A percentile compares a stretch with the other conserved stretches of the same genome.
Evolutionary conservation across 2,113 vertebrate genomes (phyloP).

Genomic region (Sceloporus undulatus): DNA sequence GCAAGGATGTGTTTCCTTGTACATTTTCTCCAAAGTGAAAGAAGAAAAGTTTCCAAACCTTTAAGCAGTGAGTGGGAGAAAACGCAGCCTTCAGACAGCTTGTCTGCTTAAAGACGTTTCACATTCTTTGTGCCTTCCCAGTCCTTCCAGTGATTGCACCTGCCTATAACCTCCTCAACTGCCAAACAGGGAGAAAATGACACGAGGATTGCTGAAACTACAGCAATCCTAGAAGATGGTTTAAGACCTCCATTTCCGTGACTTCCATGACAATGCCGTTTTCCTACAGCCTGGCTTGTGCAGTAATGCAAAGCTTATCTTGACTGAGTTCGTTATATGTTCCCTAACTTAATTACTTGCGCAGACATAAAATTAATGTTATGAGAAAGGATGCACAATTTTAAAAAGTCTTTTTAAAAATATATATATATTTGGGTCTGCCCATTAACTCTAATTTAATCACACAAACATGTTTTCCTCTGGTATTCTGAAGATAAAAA

Average conservation of each 20-base stretch:
- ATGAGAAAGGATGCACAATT: constrained; percentile 6
- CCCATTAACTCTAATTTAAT: constrained; percentile 31
- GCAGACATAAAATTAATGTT: constrained; percentile 21
- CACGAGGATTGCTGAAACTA: constrained; percentile 15
- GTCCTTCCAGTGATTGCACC: background rate
- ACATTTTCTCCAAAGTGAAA: background rate
- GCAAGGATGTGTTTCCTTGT: background rate
- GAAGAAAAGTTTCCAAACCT: background rate
- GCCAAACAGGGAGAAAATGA: constrained; percentile 21
- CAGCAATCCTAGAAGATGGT: constrained; percentile 28
- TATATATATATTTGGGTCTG: constrained; percentile 11
- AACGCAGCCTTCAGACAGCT: background rate
- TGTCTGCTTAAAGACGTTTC: background rate
- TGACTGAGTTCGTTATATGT: background rate
- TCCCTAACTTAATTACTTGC: constrained; percentile 14
- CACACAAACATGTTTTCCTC: background rate
- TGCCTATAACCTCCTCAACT: constrained; percentile 6
- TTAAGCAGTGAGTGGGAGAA: background rate
- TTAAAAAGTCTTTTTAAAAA: background rate
- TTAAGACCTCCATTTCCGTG: constrained; percentile 25
- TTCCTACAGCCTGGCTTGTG: background rate
- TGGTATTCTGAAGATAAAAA: constrained; percentile 30
- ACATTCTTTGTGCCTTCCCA: background rate
- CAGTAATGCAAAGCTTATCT: background rate
- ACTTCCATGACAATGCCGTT: constrained; percentile 24